A percentile compares a stretch with the other conserved stretches of the same genome.
These are phyloP conservation scores for Spondyliosoma cantharus DNA, from an alignment of 2,797 vertebrate genomes.

Conservation along the genomic window DNA sequence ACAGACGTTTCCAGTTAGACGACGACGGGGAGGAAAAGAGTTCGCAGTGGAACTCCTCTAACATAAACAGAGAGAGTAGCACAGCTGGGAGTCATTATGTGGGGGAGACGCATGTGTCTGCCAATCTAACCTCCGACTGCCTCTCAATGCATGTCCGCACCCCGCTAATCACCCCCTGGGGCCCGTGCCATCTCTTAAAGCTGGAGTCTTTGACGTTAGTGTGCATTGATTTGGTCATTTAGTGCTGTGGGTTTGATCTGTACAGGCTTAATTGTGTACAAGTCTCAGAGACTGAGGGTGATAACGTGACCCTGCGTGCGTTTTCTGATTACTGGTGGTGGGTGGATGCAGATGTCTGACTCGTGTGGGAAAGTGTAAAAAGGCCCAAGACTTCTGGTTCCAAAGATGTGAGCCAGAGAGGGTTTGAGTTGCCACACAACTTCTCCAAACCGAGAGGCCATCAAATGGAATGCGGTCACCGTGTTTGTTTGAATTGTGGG, in stretches of 20 bases:
- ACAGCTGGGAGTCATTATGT: constrained; percentile 80
- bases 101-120: constrained; percentile 66
- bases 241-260: constrained; percentile 8
- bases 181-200: constrained; percentile 53
- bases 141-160: constrained; percentile 47
- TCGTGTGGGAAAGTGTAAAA: not conserved
- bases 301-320: not conserved
- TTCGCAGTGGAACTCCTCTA: constrained; percentile 54
- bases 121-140: constrained; percentile 70
- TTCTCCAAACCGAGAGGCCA: constrained; percentile 10
- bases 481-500: constrained; percentile 62
- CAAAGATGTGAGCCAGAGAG: constrained; percentile 20
- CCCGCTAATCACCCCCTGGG: constrained; percentile 60
- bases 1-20: constrained; percentile 62
- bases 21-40: constrained; percentile 28
- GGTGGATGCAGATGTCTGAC: constrained; percentile 2
- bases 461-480: constrained; percentile 15
- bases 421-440: constrained; percentile 5
- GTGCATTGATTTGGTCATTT: constrained; percentile 1
- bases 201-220: not conserved
- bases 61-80: constrained; percentile 66
- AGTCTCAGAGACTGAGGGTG: not conserved
- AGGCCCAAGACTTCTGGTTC: not conserved
- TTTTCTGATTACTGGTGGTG: not conserved
- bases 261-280: not conserved